These are phyloP conservation scores for Virgularia gustaviana DNA, from an alignment of 92 coral and sea anemone genomes.

Conservation along the genomic window DNA sequence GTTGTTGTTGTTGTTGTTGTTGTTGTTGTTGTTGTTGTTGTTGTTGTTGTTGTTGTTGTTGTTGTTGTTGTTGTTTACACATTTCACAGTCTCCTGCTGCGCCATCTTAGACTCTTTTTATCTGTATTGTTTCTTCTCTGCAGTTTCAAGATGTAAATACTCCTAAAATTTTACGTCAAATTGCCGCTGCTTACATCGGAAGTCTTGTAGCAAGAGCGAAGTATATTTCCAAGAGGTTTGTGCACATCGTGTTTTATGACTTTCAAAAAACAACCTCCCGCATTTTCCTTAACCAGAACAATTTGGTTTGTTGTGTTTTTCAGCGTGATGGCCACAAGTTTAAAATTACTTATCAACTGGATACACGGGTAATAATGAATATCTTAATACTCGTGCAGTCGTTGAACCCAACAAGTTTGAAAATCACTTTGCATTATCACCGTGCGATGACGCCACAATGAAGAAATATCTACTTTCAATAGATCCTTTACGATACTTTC, in stretches of 20 bases:
- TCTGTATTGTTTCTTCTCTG: too few relatives aligned
- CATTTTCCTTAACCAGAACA: not conserved
- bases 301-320: not conserved
- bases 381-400: not conserved
- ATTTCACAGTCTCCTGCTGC: not conserved
- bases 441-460: not conserved
- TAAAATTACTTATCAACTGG: conserved; percentile 77
- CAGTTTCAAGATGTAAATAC: conserved; percentile 74
- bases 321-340: conserved; percentile 78
- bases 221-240: conserved; percentile 62
- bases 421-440: not conserved
- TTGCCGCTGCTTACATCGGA: conserved; percentile 78
- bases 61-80: not conserved
- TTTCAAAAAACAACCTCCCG: not conserved
- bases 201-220: conserved; percentile 86
- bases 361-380: conserved; percentile 71
- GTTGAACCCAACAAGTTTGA: too few relatives aligned
- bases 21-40: not conserved
- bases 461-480: not conserved
- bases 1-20: too few relatives aligned
- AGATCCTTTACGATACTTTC: not conserved
- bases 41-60: not conserved
- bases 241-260: not conserved
- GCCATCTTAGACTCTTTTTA: not conserved
- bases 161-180: conserved; percentile 73